These are phyloP conservation scores for Chaetodon trifasciatus DNA, from an alignment of 2,797 vertebrate genomes.

Conservation along the genomic window DNA sequence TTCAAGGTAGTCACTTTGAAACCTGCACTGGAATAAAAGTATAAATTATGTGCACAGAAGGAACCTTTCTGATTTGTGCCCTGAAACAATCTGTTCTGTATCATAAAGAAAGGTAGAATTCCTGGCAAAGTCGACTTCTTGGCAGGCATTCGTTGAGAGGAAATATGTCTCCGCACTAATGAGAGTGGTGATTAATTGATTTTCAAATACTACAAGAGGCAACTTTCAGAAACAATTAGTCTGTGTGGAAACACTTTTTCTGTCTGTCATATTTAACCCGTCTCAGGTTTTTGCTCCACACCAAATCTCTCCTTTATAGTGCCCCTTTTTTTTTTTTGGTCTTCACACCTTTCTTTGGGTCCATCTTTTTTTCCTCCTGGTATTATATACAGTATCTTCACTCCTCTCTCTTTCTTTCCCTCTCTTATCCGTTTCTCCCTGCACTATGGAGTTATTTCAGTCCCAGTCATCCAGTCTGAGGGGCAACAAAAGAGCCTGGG, in stretches of 20 bases:
- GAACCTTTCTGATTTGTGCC: neutral
- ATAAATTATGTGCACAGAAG: conserved; percentile 11
- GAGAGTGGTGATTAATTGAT: conserved; percentile 34
- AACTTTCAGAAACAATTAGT: conserved; percentile 9
- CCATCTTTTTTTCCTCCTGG: neutral
- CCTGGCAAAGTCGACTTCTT: conserved; percentile 27
- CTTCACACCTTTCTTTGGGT: neutral
- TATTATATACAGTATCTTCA: conserved; percentile 26
- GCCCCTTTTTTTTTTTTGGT: neutral
- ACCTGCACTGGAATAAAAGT: conserved; percentile 7
- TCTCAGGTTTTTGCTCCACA: neutral
- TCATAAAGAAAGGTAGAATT: conserved; percentile 11
- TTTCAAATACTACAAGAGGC: conserved; percentile 24
- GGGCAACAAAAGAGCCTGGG: conserved; percentile 52
- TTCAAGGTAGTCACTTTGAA: conserved; percentile 16
- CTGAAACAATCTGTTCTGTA: conserved; percentile 37
- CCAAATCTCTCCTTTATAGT: conserved; percentile 5
- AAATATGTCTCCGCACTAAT: conserved; percentile 32
- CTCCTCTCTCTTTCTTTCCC: conserved; percentile 7
- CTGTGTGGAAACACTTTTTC: neutral
- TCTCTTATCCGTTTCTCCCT: conserved; percentile 40
- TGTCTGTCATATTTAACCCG: neutral
- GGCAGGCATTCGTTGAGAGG: conserved; percentile 24
- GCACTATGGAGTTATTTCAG: conserved; percentile 56
- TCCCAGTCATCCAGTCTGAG: conserved; percentile 46